Conservation (phyloP, 1,140 invertebrate species). For the Vollenhovia emeryi region DNA sequence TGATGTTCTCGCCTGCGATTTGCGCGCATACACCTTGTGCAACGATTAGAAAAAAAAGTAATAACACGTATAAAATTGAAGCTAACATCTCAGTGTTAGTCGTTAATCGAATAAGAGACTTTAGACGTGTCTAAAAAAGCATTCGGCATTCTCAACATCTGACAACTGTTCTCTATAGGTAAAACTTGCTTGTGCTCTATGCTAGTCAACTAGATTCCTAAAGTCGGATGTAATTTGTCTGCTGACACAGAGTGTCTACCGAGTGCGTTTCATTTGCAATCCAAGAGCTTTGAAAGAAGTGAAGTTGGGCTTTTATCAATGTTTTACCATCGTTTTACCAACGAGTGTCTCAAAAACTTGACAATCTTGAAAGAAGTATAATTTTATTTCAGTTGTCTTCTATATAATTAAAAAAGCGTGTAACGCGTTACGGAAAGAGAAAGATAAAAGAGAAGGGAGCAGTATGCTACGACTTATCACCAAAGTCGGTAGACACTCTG, state of each 20-base stretch:
- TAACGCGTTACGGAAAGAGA: not conserved
- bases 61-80: conserved; percentile 19
- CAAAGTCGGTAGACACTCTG: conserved; percentile 68
- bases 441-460: not conserved
- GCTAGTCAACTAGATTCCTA: conserved; percentile 73
- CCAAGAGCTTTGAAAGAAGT: not conserved
- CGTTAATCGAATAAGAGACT: conserved; percentile 35
- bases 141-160: conserved; percentile 82
- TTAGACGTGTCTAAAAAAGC: conserved; percentile 78
- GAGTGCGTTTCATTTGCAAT: not conserved
- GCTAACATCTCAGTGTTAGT: conserved; percentile 43
- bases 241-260: conserved; percentile 63
- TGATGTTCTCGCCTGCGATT: not conserved
- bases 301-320: not conserved
- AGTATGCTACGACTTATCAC: not conserved
- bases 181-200: conserved; percentile 73
- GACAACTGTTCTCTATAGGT: conserved; percentile 70
- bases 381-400: not conserved
- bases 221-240: conserved; percentile 50
- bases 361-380: not conserved
- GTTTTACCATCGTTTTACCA: not conserved
- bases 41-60: conserved; percentile 45
- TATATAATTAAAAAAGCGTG: not conserved
- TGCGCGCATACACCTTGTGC: conserved; percentile 39
- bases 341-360: not conserved